These are phyloP conservation scores for Oreonectes daqikongensis DNA, from an alignment of 2,797 vertebrate species.

Conservation along the genomic window DNA sequence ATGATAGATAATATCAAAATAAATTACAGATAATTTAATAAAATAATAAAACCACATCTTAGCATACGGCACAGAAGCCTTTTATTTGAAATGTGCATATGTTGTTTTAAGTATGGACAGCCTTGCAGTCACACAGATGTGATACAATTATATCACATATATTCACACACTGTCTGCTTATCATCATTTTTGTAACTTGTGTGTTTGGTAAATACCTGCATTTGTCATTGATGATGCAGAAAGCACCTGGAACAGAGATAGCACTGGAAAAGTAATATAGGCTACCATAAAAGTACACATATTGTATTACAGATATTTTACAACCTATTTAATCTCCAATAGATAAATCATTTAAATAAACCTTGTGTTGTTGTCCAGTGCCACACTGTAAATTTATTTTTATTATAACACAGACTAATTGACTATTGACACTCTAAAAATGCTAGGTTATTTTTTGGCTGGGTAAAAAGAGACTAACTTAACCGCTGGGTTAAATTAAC, in stretches of 20 bases:
- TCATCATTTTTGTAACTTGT: not conserved
- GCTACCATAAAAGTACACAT: conserved; percentile 4
- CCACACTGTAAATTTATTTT: not conserved
- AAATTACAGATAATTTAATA: no score
- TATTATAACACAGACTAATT: not conserved
- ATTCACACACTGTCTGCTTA: not conserved
- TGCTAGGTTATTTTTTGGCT: not conserved
- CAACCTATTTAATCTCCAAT: not conserved
- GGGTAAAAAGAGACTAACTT: no score
- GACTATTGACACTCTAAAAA: no score
- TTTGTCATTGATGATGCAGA: not conserved
- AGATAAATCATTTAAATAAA: not conserved
- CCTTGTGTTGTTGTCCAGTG: not conserved
- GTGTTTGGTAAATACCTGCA: not conserved
- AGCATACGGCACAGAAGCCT: no score
- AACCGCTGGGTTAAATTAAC: no score
- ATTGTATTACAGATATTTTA: not conserved
- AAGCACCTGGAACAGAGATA: no score
- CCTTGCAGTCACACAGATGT: not conserved
- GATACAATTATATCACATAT: no score
- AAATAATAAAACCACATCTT: no score
- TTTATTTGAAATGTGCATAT: no score
- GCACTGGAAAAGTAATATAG: no score
- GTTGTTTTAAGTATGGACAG: not conserved
- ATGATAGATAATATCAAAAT: not conserved